These are phyloP conservation scores for Pheosia gnoma DNA, from an alignment of 2,888 invertebrate genomes.

Conservation along the genomic window DNA sequence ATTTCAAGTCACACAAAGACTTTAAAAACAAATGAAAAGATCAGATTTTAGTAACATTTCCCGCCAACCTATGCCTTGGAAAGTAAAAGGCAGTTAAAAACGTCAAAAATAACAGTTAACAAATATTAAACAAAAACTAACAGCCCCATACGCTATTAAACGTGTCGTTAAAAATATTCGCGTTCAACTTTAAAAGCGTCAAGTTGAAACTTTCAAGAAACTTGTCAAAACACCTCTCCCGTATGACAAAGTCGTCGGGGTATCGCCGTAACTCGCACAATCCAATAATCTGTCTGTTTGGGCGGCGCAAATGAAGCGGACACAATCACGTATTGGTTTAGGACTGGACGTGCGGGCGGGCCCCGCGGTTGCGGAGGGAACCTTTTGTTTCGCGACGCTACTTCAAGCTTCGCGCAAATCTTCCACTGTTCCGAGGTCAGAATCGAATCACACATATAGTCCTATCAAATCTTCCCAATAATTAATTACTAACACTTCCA, in stretches of 20 bases:
- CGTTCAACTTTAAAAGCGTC: constrained; percentile 28
- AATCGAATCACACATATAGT: too few relatives aligned
- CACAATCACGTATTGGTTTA: constrained; percentile 17
- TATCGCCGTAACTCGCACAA: constrained; percentile 13
- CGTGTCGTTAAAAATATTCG: constrained; percentile 25
- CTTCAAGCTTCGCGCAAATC: neutral
- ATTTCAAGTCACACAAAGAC: too few relatives aligned
- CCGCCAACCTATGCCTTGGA: neutral
- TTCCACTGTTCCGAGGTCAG: too few relatives aligned
- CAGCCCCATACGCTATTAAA: constrained; percentile 10
- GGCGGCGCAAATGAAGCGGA: constrained; percentile 12
- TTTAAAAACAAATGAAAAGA: neutral
- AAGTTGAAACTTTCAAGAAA: constrained; percentile 32
- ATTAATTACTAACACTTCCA: too few relatives aligned
- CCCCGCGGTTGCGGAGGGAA: constrained; percentile 5
- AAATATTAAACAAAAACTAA: neutral
- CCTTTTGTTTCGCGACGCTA: constrained; percentile 7
- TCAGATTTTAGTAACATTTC: neutral
- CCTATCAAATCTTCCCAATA: too few relatives aligned
- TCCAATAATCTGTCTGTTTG: constrained; percentile 10
- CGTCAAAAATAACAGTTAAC: neutral
- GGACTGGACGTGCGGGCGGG: constrained; percentile 13
- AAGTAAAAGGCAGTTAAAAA: neutral
- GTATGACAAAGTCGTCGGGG: neutral
- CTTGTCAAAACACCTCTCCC: neutral